These are phyloP conservation scores for Parascotia fuliginaria DNA, from an alignment of 2,888 invertebrate genomes.

Conservation along the genomic window DNA sequence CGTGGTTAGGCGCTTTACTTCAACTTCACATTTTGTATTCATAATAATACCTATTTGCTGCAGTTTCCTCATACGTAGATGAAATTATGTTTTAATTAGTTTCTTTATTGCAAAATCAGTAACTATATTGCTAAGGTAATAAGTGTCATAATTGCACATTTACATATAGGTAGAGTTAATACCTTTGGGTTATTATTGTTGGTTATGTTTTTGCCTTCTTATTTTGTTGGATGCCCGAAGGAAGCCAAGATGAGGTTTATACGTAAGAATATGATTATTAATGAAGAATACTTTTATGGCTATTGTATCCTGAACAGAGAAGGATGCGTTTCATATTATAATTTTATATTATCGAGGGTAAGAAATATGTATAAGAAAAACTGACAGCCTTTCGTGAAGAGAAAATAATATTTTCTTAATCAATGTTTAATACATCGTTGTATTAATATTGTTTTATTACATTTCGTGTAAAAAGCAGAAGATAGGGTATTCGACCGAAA, in stretches of 20 bases:
- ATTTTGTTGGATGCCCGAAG: conserved; percentile 9
- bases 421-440: too few species aligned
- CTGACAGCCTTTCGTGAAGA: too few species aligned
- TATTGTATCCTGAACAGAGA: neutral
- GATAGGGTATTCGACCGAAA: too few species aligned
- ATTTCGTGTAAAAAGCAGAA: too few species aligned
- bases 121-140: neutral
- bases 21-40: too few species aligned
- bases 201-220: conserved; percentile 22
- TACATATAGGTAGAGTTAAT: conserved; percentile 19
- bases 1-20: too few species aligned
- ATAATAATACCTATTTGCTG: too few species aligned
- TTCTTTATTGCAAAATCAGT: neutral
- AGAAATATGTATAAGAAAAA: too few species aligned
- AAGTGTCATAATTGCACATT: conserved; percentile 7
- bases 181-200: conserved; percentile 21
- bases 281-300: neutral
- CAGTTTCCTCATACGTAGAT: conserved; percentile 28
- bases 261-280: conserved; percentile 2
- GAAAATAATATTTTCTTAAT: too few species aligned
- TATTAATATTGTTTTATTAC: too few species aligned
- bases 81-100: conserved; percentile 42
- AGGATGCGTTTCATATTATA: neutral
- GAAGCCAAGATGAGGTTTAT: conserved; percentile 24
- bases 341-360: too few species aligned